Evolutionary conservation across 1,140 invertebrate species (phyloP).

Genomic region (Eriocheir sinensis): DNA sequence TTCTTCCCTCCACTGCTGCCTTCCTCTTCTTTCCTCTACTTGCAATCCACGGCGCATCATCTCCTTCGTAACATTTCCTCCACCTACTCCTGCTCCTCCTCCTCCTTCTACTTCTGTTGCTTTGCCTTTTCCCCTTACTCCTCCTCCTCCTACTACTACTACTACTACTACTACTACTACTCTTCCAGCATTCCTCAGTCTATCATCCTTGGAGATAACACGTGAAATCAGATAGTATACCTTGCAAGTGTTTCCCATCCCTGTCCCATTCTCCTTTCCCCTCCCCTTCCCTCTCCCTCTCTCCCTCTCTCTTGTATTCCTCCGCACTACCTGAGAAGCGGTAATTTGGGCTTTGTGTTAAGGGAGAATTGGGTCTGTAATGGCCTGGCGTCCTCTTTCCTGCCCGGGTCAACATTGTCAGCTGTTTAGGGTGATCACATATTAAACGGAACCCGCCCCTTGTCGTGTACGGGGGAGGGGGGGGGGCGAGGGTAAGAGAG

Average conservation of each 20-base stretch:
- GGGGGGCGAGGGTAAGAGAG: background rate
- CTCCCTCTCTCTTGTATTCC: conserved; percentile 7
- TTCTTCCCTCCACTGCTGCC: background rate
- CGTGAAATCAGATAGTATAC: conserved; percentile 25
- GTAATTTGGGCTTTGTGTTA: background rate
- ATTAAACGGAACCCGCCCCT: conserved; percentile 27
- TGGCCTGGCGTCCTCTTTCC: background rate
- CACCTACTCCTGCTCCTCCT: background rate
- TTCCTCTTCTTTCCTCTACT: conserved; percentile 8
- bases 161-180: background rate
- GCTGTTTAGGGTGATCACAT: conserved; percentile 48
- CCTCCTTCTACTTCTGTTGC: background rate
- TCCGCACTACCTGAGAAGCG: background rate
- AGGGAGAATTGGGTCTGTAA: background rate
- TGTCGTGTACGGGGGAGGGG: conserved; percentile 29
- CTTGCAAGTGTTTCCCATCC: background rate
- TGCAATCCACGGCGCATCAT: background rate
- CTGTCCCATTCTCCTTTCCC: background rate
- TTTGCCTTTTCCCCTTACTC: background rate
- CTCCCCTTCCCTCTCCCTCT: background rate
- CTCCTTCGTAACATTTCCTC: background rate
- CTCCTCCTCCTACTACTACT: background rate
- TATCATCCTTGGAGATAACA: background rate
- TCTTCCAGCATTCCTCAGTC: background rate
- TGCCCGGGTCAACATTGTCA: conserved; percentile 45